phyloP scores from a whole-genome alignment of 2,113 vertebrate species.

The Gymnorhina tibicen region DNA sequence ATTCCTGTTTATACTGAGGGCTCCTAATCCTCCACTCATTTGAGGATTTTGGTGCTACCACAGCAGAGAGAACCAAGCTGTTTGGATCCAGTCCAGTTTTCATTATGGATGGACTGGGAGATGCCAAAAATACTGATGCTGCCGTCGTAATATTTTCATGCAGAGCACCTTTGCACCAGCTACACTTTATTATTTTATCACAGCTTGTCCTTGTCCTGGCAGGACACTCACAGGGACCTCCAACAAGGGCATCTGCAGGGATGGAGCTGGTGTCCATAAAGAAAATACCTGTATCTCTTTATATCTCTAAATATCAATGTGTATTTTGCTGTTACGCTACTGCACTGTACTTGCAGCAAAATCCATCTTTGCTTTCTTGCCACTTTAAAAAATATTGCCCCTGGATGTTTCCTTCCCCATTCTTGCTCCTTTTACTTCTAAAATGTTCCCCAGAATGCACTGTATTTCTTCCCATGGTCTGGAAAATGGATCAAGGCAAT shows the following conservation, averaged over 20 bases:
- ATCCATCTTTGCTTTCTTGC: not conserved
- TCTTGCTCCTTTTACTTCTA: not conserved
- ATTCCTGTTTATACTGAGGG: not conserved
- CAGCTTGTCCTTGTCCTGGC: not conserved
- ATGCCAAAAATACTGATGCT: not conserved
- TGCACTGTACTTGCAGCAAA: not conserved
- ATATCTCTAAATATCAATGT: not conserved
- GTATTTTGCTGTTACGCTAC: not conserved
- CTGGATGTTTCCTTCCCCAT: not conserved
- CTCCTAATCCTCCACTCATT: not conserved
- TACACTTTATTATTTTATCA: not conserved
- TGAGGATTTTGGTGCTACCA: not conserved
- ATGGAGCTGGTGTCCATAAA: not conserved
- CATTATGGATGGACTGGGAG: not conserved
- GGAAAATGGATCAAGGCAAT: not conserved
- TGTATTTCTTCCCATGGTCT: not conserved
- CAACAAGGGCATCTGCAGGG: not conserved
- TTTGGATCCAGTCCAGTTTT: not conserved
- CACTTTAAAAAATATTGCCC: not conserved
- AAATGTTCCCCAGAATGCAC: not conserved
- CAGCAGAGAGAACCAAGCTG: not conserved
- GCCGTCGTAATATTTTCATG: not conserved
- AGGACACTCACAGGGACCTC: not conserved
- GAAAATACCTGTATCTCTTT: not conserved
- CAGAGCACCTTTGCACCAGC: not conserved